phyloP scores from a whole-genome alignment of 2,113 vertebrate genomes.

The Solea senegalensis region DNA sequence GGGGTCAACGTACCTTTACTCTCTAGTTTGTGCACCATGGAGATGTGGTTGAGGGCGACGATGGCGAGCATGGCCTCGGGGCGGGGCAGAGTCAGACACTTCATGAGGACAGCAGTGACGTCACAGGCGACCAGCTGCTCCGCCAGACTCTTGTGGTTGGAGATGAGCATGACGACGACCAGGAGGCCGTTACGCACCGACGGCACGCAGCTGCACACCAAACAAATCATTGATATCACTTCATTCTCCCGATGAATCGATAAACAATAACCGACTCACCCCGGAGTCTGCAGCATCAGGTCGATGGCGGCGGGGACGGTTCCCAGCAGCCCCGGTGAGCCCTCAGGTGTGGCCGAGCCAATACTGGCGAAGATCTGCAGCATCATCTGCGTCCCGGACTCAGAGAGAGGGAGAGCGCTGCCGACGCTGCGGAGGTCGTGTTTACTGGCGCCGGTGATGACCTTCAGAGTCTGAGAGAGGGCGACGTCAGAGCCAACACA shows the following conservation, averaged over 20 bases:
- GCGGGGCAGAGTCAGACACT: conserved; percentile 74
- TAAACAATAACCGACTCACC: conserved; percentile 66
- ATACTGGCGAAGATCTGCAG: conserved; percentile 96
- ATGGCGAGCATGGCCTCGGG: conserved; percentile 82
- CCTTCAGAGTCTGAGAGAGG: conserved; percentile 85
- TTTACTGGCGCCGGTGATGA: conserved; percentile 88
- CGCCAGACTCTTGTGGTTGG: conserved; percentile 88
- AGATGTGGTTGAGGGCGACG: conserved; percentile 86
- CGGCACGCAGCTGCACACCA: conserved; percentile 79
- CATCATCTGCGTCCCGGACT: conserved; percentile 88
- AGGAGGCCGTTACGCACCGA: conserved; percentile 89
- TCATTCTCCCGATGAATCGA: neutral
- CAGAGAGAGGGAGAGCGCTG: conserved; percentile 76
- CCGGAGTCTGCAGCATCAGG: conserved; percentile 85
- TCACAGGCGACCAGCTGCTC: conserved; percentile 86
- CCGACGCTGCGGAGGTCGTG: conserved; percentile 76
- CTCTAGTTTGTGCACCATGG: conserved; percentile 83
- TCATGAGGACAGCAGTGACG: conserved; percentile 81
- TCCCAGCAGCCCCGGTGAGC: conserved; percentile 84
- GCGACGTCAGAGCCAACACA: neutral
- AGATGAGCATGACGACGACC: conserved; percentile 88
- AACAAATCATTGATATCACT: neutral
- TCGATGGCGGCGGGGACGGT: conserved; percentile 86
- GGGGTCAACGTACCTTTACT: conserved; percentile 45
- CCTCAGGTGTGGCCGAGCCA: conserved; percentile 87